A percentile compares a stretch with the other conserved stretches of the same genome.
These are phyloP conservation scores for Procapra przewalskii DNA, from an alignment of 2,113 vertebrate species.

Conservation along the genomic window DNA sequence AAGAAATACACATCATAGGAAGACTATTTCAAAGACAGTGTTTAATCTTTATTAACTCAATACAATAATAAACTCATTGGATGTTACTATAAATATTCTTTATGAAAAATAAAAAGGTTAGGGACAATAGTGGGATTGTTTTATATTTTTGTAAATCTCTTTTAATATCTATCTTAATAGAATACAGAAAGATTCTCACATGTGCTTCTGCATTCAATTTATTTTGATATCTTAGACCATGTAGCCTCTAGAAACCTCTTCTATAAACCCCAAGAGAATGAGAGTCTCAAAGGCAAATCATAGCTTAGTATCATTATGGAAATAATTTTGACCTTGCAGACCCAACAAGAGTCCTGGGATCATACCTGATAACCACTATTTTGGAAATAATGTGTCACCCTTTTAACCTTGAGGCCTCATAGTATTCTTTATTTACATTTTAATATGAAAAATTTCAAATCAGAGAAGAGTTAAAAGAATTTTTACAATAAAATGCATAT, in stretches of 20 bases:
- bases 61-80: background rate
- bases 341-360: background rate
- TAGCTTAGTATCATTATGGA: background rate
- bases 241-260: background rate
- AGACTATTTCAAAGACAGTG: background rate
- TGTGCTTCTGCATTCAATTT: conserved; percentile 2
- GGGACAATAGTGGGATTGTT: background rate
- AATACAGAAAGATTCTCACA: background rate
- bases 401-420: background rate
- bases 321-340: background rate
- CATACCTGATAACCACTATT: background rate
- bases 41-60: background rate
- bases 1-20: background rate
- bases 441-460: background rate
- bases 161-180: background rate
- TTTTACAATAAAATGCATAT: background rate
- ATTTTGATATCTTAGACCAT: background rate
- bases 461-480: background rate
- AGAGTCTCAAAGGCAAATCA: background rate
- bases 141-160: background rate
- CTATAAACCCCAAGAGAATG: background rate
- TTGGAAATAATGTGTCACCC: background rate
- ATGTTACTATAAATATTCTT: background rate
- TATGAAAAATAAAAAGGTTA: background rate
- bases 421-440: background rate